phyloP scores from a whole-genome alignment of 37 sponge, comb jelly and placozoan species.

The Ianthella basta region DNA sequence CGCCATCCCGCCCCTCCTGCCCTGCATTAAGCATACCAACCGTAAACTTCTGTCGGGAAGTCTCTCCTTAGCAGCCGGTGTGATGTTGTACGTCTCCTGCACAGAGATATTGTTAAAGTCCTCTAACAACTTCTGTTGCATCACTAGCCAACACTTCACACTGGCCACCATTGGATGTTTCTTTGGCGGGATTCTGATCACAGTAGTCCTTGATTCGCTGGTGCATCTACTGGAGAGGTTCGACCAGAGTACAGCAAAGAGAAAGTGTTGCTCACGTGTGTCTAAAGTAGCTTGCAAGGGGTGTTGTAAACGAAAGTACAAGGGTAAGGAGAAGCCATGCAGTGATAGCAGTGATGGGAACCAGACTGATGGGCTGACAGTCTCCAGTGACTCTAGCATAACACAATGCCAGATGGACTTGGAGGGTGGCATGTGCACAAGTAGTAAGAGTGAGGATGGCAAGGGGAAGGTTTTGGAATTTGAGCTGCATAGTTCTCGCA shows the following conservation, averaged over 20 bases:
- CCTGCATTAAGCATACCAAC: conserved; percentile 58
- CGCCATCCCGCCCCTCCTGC: conserved; percentile 65
- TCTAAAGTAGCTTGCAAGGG: too few relatives aligned
- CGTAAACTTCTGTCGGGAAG: conserved; percentile 36
- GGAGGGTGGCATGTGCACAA: too few relatives aligned
- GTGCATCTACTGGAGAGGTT: conserved; percentile 37
- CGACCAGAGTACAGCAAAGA: conserved; percentile 20
- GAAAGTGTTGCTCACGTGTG: too few relatives aligned
- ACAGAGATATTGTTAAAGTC: conserved; percentile 63
- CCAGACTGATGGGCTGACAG: background rate
- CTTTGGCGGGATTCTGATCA: conserved; percentile 70
- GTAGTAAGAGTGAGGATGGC: too few relatives aligned
- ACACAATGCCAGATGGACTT: too few relatives aligned
- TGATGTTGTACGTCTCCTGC: conserved; percentile 75
- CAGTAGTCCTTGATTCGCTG: conserved; percentile 48
- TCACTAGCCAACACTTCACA: conserved; percentile 30
- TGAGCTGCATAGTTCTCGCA: too few relatives aligned
- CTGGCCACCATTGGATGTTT: conserved; percentile 42
- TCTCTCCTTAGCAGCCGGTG: conserved; percentile 69
- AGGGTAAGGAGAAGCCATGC: background rate
- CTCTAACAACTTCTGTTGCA: conserved; percentile 61
- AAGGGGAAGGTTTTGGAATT: too few relatives aligned
- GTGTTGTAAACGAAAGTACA: background rate
- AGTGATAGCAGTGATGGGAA: background rate
- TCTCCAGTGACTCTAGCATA: background rate